A percentile compares a stretch with the other conserved stretches of the same genome.
These are phyloP conservation scores for Lutraria rhynchaena DNA, from an alignment of 1,140 invertebrate species.

Conservation along the genomic window DNA sequence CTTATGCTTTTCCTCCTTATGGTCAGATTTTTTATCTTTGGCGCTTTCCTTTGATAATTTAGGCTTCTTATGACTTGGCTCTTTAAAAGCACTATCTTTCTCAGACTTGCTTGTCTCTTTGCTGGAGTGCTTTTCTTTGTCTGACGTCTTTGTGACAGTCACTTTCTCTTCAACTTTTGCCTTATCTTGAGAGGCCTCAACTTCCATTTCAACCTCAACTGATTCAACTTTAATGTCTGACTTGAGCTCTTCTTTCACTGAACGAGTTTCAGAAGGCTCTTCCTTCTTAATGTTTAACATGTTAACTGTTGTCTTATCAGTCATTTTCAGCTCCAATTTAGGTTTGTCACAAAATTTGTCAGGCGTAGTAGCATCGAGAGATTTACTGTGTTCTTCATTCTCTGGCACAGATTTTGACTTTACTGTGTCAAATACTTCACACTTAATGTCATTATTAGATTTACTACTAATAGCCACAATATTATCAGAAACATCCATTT, in stretches of 20 bases:
- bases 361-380: too few relatives aligned
- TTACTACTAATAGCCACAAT: not conserved
- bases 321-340: too few relatives aligned
- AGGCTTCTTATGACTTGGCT: slow-evolving; percentile 53
- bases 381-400: too few relatives aligned
- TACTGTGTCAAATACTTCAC: too few relatives aligned
- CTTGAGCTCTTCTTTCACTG: slow-evolving; percentile 4
- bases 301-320: too few relatives aligned
- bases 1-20: slow-evolving; percentile 56
- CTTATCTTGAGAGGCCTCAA: slow-evolving; percentile 12
- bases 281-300: too few relatives aligned
- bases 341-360: too few relatives aligned
- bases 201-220: slow-evolving; percentile 43
- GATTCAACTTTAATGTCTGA: slow-evolving; percentile 16
- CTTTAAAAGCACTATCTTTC: slow-evolving; percentile 43
- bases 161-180: slow-evolving; percentile 24
- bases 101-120: slow-evolving; percentile 38
- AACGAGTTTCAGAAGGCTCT: too few relatives aligned
- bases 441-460: too few relatives aligned
- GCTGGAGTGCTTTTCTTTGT: slow-evolving; percentile 54
- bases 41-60: slow-evolving; percentile 34
- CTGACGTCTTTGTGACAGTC: not conserved
- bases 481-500: too few relatives aligned
- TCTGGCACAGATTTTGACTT: too few relatives aligned
- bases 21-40: slow-evolving; percentile 52